These are phyloP conservation scores for Dromiciops gliroides DNA, from an alignment of 2,113 vertebrate species.

Conservation along the genomic window DNA sequence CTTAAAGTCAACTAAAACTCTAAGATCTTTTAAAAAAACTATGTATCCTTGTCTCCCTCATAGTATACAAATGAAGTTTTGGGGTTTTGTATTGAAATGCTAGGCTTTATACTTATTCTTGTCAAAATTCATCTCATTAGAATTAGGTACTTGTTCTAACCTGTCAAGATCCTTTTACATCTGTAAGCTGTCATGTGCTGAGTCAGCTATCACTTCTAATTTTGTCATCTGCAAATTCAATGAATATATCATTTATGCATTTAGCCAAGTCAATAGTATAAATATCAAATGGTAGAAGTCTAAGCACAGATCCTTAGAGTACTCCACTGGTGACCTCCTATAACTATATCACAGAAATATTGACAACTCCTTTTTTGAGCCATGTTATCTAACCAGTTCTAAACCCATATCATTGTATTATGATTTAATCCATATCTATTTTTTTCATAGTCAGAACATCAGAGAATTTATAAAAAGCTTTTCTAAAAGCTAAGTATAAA, in stretches of 20 bases:
- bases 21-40: neutral
- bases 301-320: neutral
- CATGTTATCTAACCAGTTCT: too few relatives aligned
- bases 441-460: too few relatives aligned
- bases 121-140: neutral
- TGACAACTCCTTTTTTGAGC: neutral
- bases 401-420: too few relatives aligned
- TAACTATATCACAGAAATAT: neutral
- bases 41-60: neutral
- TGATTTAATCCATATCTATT: too few relatives aligned
- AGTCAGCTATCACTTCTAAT: neutral
- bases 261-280: neutral
- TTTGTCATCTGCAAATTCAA: neutral
- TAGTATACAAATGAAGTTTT: neutral
- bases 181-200: neutral
- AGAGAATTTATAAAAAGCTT: neutral
- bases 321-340: neutral
- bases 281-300: neutral
- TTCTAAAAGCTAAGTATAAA: neutral
- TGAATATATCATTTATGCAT: neutral
- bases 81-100: too few relatives aligned
- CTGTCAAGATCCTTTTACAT: neutral
- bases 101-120: neutral
- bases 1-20: neutral
- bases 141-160: neutral